Conservation (phyloP, 2,113 vertebrate species). For the Xyrauchen texanus region DNA sequence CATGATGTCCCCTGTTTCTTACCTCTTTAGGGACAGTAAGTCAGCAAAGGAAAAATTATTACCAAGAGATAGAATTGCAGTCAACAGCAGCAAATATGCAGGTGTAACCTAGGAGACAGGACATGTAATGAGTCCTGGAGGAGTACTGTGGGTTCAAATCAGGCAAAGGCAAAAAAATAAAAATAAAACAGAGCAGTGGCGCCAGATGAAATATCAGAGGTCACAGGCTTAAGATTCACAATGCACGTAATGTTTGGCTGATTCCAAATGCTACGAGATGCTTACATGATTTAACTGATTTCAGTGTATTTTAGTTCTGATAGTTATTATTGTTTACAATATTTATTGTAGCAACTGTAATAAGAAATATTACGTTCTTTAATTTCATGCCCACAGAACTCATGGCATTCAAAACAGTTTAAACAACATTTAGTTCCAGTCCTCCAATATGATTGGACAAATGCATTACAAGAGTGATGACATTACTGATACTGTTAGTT, state of each 20-base stretch:
- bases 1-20: neutral
- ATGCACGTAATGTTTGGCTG: neutral
- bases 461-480: no score
- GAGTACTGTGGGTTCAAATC: constrained; percentile 20
- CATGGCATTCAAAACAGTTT: no score
- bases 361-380: no score
- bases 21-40: constrained; percentile 17
- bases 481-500: no score
- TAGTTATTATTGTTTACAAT: no score
- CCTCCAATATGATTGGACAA: no score
- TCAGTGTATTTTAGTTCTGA: no score
- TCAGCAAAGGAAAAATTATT: constrained; percentile 32
- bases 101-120: constrained; percentile 39
- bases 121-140: constrained; percentile 45
- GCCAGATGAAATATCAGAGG: neutral
- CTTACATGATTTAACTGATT: neutral
- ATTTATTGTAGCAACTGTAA: no score
- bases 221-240: neutral
- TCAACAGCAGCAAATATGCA: constrained; percentile 49
- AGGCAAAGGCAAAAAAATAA: neutral
- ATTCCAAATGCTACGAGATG: neutral
- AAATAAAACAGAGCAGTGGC: neutral
- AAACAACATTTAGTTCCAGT: no score
- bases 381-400: no score
- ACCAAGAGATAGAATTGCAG: constrained; percentile 33